A percentile compares a stretch with the other conserved stretches of the same genome.
Conservation (phyloP, 2,797 vertebrate genomes). For the Crocodylus rhombifer region DNA sequence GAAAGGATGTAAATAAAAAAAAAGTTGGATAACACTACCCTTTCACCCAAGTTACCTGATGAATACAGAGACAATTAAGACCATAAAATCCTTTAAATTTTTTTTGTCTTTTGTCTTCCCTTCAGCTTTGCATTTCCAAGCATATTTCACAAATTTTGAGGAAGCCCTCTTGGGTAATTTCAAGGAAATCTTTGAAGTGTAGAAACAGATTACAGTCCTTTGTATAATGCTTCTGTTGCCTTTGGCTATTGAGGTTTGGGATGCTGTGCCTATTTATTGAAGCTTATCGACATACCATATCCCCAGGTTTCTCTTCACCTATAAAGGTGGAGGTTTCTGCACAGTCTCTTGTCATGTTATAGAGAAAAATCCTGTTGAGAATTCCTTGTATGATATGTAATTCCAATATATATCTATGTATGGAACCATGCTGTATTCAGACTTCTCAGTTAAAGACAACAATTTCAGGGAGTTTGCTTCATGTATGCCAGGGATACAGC, state of each 20-base stretch:
- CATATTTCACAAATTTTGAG: neutral
- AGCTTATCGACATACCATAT: neutral
- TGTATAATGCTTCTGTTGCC: neutral
- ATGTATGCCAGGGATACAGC: neutral
- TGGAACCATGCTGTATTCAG: neutral
- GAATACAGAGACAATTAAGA: neutral
- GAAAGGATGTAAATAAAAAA: neutral
- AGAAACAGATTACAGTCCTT: neutral
- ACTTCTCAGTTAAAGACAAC: neutral
- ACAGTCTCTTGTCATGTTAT: neutral
- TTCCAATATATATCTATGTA: neutral
- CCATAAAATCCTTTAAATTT: neutral
- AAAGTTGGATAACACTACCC: neutral
- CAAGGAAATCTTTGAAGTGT: neutral
- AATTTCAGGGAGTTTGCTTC: neutral
- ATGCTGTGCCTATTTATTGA: neutral
- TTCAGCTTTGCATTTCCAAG: neutral
- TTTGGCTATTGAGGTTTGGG: neutral
- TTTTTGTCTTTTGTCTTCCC: fast-evolving
- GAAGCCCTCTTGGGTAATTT: neutral
- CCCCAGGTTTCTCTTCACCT: neutral
- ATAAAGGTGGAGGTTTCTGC: neutral
- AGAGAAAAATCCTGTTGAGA: neutral
- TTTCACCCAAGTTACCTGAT: neutral
- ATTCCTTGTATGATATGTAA: neutral